Percentiles rank a stretch among this genome's conserved stretches.
phyloP scores from a whole-genome alignment of 53 echinoderm and acorn worm species.

The Holothuria leucospilota region DNA sequence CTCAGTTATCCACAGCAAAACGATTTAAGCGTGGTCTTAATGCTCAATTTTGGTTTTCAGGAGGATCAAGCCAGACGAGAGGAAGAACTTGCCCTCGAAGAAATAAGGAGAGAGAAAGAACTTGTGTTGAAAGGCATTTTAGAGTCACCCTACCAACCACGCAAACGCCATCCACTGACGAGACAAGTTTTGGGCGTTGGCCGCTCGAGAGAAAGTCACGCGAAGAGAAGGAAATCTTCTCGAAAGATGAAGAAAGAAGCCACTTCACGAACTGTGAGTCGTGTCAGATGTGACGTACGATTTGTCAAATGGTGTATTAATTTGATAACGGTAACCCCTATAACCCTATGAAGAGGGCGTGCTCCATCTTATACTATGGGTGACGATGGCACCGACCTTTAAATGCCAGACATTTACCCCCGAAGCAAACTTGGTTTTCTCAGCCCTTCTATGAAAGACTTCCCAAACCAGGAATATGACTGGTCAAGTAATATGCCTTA shows the following conservation, averaged over 20 bases:
- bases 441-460: no score
- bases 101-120: conserved; percentile 26
- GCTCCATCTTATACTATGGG: no score
- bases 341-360: no score
- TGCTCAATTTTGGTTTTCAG: not conserved
- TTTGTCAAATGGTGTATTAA: no score
- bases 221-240: not conserved
- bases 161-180: conserved; percentile 14
- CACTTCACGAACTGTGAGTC: not conserved
- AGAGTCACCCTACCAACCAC: conserved; percentile 4
- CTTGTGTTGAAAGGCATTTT: conserved; percentile 24
- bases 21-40: no score
- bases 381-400: no score
- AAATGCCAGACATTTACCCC: no score
- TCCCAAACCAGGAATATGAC: no score
- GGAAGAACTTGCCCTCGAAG: conserved; percentile 26
- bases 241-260: not conserved
- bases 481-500: no score
- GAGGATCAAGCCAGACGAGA: conserved; percentile 12
- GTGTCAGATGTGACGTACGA: not conserved
- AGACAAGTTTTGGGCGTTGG: not conserved
- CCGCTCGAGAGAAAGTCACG: not conserved
- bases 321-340: no score
- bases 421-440: no score
- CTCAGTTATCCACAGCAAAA: no score